Percentiles rank a stretch among this genome's conserved stretches.
Evolutionary conservation across 2,888 invertebrate genomes (phyloP).

Genomic region (Ctenicera cuprea): DNA sequence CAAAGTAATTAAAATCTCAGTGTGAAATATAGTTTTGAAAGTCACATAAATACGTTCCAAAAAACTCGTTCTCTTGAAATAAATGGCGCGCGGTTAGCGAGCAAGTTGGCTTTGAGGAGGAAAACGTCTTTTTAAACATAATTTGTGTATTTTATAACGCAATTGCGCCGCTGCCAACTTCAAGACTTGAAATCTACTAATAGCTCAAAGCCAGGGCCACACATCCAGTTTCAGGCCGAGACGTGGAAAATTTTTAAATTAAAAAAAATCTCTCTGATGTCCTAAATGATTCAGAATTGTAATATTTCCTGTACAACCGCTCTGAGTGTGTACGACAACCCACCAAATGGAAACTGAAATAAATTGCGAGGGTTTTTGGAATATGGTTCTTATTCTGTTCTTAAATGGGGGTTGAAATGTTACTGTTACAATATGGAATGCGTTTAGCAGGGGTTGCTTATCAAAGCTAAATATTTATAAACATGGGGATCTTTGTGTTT

Average conservation of each 20-base stretch:
- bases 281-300: slow-evolving; percentile 15
- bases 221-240: not conserved
- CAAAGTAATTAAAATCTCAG: slow-evolving; percentile 51
- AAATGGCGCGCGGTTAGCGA: slow-evolving; percentile 41
- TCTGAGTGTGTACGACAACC: slow-evolving; percentile 16
- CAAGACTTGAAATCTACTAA: slow-evolving; percentile 29
- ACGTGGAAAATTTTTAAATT: slow-evolving; percentile 23
- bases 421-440: not conserved
- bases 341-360: slow-evolving; percentile 6
- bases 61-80: slow-evolving; percentile 50
- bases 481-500: slow-evolving; percentile 33
- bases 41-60: slow-evolving; percentile 49
- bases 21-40: slow-evolving; percentile 47
- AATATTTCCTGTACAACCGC: slow-evolving; percentile 12
- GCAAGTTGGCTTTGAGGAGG: slow-evolving; percentile 44
- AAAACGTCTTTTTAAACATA: slow-evolving; percentile 43
- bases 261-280: slow-evolving; percentile 10
- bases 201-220: slow-evolving; percentile 17
- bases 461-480: slow-evolving; percentile 34
- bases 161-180: slow-evolving; percentile 45
- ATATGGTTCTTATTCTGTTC: slow-evolving; percentile 18
- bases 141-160: slow-evolving; percentile 47
- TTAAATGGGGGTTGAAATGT: slow-evolving; percentile 8
- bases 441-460: not conserved
- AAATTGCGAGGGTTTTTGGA: slow-evolving; percentile 16